These are phyloP conservation scores for Anthrax anthrax DNA, from an alignment of 2,888 invertebrate genomes.

Conservation along the genomic window DNA sequence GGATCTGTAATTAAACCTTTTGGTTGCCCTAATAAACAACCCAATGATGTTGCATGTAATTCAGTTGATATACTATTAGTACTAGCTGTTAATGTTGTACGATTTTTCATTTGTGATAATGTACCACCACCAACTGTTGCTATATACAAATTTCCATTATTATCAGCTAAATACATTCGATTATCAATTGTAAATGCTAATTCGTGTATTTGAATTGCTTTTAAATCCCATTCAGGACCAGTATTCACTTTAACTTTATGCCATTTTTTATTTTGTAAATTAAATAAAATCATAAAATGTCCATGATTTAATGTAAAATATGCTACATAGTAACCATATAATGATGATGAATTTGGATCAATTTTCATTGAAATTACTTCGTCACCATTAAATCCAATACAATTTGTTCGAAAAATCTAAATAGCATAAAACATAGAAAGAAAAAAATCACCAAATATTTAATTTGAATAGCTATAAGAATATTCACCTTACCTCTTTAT, in stretches of 20 bases:
- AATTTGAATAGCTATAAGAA: too few species aligned
- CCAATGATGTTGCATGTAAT: conserved; percentile 9
- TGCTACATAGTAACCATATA: conserved; percentile 6
- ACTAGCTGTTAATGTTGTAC: too few species aligned
- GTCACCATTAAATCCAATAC: conserved; percentile 1
- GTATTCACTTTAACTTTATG: conserved; percentile 1
- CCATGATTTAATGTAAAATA: conserved; percentile 12
- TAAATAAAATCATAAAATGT: conserved; percentile 11
- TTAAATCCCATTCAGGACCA: conserved; percentile 5
- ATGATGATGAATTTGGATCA: conserved; percentile 6
- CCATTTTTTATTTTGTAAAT: conserved; percentile 8
- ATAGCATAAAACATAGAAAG: neutral
- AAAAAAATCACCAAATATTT: neutral
- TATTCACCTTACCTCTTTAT: conserved; percentile 10
- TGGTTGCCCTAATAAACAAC: conserved; percentile 11
- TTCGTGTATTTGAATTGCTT: conserved; percentile 7
- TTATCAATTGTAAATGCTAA: conserved; percentile 9
- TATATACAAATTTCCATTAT: conserved; percentile 7
- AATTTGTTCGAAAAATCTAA: conserved; percentile 8
- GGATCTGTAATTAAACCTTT: conserved; percentile 12
- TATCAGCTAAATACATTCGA: conserved; percentile 7
- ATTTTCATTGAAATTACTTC: conserved; percentile 9
- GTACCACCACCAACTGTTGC: conserved; percentile 1
- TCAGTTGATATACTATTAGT: conserved; percentile 3
- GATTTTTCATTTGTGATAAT: conserved; percentile 3